These are phyloP conservation scores for Elephantulus edwardii DNA, from an alignment of 2,113 vertebrate species.

Conservation along the genomic window DNA sequence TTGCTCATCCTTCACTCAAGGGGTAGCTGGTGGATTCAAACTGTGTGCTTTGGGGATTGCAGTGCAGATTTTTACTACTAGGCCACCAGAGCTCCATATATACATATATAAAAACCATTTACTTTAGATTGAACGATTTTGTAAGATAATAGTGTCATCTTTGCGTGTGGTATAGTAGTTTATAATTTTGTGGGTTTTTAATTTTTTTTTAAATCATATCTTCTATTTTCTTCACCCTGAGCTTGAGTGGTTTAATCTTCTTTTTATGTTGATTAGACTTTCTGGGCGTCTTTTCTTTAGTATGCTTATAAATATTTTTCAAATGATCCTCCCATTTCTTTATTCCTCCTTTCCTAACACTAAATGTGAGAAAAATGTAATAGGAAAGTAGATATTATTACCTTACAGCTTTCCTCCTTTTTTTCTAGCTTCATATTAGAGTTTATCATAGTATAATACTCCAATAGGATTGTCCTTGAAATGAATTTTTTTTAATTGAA, in stretches of 20 bases:
- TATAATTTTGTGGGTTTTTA: no score
- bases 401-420: not conserved
- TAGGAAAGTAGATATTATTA: not conserved
- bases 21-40: no score
- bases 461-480: conserved; percentile 22
- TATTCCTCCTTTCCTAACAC: conserved; percentile 12
- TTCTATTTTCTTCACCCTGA: not conserved
- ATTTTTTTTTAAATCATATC: conserved; percentile 20
- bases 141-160: not conserved
- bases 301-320: conserved; percentile 19
- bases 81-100: no score
- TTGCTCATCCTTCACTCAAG: no score
- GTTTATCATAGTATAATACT: not conserved
- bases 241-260: not conserved
- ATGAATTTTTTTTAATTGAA: conserved; percentile 55
- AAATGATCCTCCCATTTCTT: not conserved
- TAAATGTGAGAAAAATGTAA: conserved; percentile 28
- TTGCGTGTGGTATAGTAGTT: no score
- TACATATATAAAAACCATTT: not conserved
- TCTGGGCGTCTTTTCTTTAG: conserved; percentile 30
- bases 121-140: not conserved
- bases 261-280: not conserved
- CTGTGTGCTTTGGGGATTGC: no score
- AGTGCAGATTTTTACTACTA: no score
- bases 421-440: not conserved